These are phyloP conservation scores for Adelphocoris suturalis DNA, from an alignment of 2,888 invertebrate species.

Conservation along the genomic window DNA sequence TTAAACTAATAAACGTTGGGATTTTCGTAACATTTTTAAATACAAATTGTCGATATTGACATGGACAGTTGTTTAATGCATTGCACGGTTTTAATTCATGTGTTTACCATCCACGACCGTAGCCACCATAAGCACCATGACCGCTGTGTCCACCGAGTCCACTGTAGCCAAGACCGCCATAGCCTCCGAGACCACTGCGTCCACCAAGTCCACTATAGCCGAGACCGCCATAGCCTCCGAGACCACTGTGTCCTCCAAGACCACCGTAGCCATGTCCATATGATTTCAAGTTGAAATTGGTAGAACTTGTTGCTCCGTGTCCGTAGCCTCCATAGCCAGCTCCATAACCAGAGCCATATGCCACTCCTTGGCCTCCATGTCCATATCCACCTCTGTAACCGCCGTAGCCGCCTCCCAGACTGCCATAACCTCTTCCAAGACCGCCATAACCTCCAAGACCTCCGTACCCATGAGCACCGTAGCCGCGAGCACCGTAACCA, in stretches of 20 bases:
- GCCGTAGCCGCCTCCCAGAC: slow-evolving; percentile 17
- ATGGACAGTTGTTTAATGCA: too few relatives aligned
- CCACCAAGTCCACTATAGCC: slow-evolving; percentile 40
- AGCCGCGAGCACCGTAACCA: slow-evolving; percentile 74
- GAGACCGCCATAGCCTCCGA: slow-evolving; percentile 42
- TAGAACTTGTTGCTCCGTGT: slow-evolving; percentile 72
- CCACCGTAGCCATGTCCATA: slow-evolving; percentile 22
- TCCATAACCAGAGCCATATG: slow-evolving; percentile 12
- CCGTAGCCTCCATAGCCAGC: slow-evolving; percentile 69
- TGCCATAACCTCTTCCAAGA: slow-evolving; percentile 4
- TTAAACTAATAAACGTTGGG: not conserved
- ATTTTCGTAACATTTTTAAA: too few relatives aligned
- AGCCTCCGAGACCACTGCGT: slow-evolving; percentile 28
- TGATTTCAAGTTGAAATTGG: slow-evolving; percentile 67
- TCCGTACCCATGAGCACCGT: slow-evolving; percentile 71
- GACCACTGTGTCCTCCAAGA: slow-evolving; percentile 48
- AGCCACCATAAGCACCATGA: slow-evolving; percentile 64
- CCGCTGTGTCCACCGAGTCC: not conserved
- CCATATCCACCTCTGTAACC: slow-evolving; percentile 47
- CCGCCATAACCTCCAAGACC: slow-evolving; percentile 31
- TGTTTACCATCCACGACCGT: slow-evolving; percentile 64
- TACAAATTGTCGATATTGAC: too few relatives aligned
- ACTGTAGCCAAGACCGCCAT: slow-evolving; percentile 11
- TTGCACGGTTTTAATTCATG: not conserved
- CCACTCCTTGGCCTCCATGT: slow-evolving; percentile 37